Conservation (phyloP, 2,797 vertebrate genomes). For the Holocentrus rufus region DNA sequence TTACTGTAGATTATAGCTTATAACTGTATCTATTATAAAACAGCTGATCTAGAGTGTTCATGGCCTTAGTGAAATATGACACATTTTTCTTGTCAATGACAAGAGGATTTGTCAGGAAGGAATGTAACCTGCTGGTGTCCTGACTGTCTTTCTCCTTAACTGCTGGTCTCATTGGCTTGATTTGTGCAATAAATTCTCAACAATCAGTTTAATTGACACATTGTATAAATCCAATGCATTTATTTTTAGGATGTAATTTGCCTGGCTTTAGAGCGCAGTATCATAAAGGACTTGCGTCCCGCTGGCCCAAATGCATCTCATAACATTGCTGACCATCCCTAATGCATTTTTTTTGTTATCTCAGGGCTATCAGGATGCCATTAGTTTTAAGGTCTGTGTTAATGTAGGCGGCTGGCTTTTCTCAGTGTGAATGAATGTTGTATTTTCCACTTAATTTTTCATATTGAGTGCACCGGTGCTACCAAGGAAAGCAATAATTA, state of each 20-base stretch:
- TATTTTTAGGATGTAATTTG: background rate
- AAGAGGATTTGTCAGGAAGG: too few relatives aligned
- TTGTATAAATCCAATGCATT: too few relatives aligned
- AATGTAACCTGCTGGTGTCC: background rate
- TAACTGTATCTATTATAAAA: too few relatives aligned
- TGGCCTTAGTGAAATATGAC: too few relatives aligned
- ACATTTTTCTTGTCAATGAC: too few relatives aligned
- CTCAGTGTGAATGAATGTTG: background rate
- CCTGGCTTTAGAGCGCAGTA: background rate
- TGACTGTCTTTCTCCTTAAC: background rate
- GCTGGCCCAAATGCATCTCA: background rate
- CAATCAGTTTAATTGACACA: too few relatives aligned
- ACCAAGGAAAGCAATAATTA: background rate
- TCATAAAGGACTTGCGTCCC: background rate
- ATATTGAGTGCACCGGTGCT: background rate
- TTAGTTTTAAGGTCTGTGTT: background rate
- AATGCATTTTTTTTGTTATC: constrained; percentile 1
- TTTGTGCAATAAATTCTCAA: background rate
- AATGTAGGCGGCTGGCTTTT: background rate
- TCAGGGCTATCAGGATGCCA: background rate
- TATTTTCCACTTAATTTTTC: background rate
- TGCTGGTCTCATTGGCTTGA: background rate
- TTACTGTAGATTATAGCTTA: too few relatives aligned
- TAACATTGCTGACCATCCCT: background rate
- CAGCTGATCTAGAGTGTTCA: too few relatives aligned